Percentiles rank a stretch among this genome's conserved stretches.
Evolutionary conservation across 2,888 invertebrate genomes (phyloP).

Genomic region (Mayetiola destructor): DNA sequence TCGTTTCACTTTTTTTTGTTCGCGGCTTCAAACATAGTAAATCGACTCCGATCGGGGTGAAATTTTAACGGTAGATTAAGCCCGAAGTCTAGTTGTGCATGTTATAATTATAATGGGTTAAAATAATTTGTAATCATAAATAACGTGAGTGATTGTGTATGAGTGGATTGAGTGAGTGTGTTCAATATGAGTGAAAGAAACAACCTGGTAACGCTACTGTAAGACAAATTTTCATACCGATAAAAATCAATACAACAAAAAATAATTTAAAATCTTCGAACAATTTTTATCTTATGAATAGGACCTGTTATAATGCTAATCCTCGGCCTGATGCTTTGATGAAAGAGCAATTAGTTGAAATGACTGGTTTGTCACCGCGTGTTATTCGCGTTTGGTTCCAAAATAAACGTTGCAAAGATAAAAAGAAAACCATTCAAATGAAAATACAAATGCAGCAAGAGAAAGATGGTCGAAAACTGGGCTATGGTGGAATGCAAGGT

Average conservation of each 20-base stretch:
- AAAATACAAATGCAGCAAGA: conserved; percentile 97
- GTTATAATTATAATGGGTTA: too few species aligned
- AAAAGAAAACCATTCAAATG: conserved; percentile 91
- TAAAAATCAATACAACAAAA: not conserved
- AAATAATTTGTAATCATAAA: too few species aligned
- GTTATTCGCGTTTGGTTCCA: conserved; percentile 99
- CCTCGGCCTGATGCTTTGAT: conserved; percentile 96
- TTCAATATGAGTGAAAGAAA: not conserved
- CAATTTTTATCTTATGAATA: conserved; percentile 22
- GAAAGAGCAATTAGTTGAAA: conserved; percentile 98
- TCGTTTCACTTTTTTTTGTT: too few species aligned
- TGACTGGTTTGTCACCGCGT: conserved; percentile 92
- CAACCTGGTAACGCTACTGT: not conserved
- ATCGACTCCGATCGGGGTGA: too few species aligned
- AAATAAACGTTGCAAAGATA: conserved; percentile 95
- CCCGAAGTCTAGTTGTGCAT: too few species aligned
- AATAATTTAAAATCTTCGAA: not conserved
- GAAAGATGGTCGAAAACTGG: conserved; percentile 90
- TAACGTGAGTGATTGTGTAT: conserved; percentile 10
- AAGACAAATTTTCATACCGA: not conserved
- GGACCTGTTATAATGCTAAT: conserved; percentile 93
- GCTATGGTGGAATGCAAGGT: conserved; percentile 88
- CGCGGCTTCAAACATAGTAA: too few species aligned
- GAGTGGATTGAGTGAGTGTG: conserved; percentile 12
- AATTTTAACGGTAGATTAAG: too few species aligned